These are phyloP conservation scores for Lordiphosa andalusiaca DNA, from an alignment of 2,888 invertebrate species.

Conservation along the genomic window DNA sequence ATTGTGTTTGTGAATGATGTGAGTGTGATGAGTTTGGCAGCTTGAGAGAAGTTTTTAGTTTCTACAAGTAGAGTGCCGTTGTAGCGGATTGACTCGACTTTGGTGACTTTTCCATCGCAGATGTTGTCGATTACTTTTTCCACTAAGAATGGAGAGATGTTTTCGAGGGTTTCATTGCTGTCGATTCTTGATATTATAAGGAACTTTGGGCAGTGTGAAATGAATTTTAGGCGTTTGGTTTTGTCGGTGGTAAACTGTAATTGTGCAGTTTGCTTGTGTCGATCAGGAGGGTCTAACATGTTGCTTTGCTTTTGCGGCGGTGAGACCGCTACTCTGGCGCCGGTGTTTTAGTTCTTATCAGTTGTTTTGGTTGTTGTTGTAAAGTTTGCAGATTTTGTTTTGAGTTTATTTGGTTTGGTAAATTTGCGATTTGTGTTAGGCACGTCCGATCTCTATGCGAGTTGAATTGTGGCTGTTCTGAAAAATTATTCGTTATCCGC, in stretches of 20 bases:
- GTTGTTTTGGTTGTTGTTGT: neutral
- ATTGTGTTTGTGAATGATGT: no score
- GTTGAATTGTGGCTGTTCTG: no score
- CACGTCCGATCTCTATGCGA: neutral
- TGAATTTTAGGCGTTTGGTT: neutral
- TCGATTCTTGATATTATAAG: no score
- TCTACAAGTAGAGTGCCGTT: neutral
- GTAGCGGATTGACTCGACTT: neutral
- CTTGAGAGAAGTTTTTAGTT: neutral
- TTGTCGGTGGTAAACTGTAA: neutral
- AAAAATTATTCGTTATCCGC: no score
- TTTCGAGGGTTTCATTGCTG: no score
- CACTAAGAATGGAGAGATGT: neutral
- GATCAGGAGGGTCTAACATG: neutral
- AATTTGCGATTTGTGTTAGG: neutral
- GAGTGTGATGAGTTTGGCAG: no score
- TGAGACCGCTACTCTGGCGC: no score
- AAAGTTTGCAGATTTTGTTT: neutral
- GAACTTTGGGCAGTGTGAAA: neutral
- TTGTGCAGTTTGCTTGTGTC: neutral
- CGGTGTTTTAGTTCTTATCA: no score
- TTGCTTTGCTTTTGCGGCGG: no score
- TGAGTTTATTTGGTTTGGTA: no score
- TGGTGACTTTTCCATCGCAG: neutral
- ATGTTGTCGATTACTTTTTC: conserved; percentile 3